phyloP scores from a whole-genome alignment of 2,113 vertebrate genomes.

The Synchiropus splendidus region DNA sequence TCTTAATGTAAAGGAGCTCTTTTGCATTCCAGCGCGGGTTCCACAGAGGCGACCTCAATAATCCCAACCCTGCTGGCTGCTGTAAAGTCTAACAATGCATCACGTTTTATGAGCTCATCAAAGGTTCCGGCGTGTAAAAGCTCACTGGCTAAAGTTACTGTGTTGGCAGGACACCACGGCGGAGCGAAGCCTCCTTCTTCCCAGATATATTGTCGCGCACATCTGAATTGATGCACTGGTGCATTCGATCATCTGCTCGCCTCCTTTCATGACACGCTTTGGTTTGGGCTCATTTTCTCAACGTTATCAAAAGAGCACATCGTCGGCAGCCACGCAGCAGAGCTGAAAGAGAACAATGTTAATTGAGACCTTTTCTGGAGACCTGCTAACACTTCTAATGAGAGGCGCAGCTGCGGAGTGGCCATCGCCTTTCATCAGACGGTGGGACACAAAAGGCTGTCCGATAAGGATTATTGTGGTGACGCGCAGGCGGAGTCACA shows the following conservation, averaged over 20 bases:
- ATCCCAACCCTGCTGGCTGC: conserved; percentile 7
- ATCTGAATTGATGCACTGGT: too few relatives aligned
- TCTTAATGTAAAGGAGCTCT: conserved; percentile 1
- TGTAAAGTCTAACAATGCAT: conserved; percentile 24
- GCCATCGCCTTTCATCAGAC: conserved; percentile 67
- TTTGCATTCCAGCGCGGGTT: conserved; percentile 1
- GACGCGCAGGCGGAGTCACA: conserved; percentile 35
- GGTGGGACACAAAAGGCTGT: conserved; percentile 70
- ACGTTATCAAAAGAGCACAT: neutral
- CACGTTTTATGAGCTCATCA: conserved; percentile 22
- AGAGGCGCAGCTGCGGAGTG: conserved; percentile 48
- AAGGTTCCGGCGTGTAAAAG: conserved; percentile 15
- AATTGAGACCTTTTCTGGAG: conserved; percentile 26
- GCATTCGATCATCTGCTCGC: too few relatives aligned
- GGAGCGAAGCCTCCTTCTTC: too few relatives aligned
- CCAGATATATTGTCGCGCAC: too few relatives aligned
- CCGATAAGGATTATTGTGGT: conserved; percentile 75
- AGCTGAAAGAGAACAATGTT: conserved; percentile 12
- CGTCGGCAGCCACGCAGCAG: too few relatives aligned
- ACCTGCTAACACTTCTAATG: conserved; percentile 57
- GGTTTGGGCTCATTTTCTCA: neutral
- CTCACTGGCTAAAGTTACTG: conserved; percentile 12
- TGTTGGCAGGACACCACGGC: conserved; percentile 10
- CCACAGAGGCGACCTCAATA: neutral
- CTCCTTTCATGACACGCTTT: too few relatives aligned